Base-by-base conservation (phyloP, 2,113 vertebrate genomes). In the Genyomyrus donnyi region DNA sequence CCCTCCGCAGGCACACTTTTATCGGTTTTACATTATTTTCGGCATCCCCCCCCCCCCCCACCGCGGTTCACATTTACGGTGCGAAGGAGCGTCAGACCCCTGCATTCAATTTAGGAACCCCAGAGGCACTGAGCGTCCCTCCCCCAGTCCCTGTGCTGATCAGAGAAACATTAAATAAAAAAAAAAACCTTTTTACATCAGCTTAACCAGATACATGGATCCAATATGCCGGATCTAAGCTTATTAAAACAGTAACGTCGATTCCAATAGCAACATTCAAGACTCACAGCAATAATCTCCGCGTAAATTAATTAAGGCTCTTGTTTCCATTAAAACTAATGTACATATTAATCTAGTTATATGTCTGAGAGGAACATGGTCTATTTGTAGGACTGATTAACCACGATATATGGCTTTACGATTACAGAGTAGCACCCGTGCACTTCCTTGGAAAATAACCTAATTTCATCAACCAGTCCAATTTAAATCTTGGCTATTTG, bases 251-350 rank as follows among this genome's bases (percentile, higher is more conserved):
- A 19, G 85, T 39, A 87, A 19, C 85, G 27, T 87, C 50, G 19
- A 4, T 35, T 56, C 50, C 85, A 87, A 35, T 87, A 87, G 49
- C 49, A 53, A 53, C n/a, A 19, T 87, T 48, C 5, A 35, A 35
- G 24, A 87, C n/a, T 87, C 50, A 87, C 50, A 11, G 49, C 46
- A 50, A 49, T 27, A 35, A 5, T 46, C 83, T n/a, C 45, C 7
- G 19, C 9, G 21, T 53, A 53, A 52, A 87, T 35, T 35, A 35
- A 87, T 53, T 52, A 53, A 56, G 85, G 85, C 48, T 87, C 85
- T 53, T 53, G 85, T 53, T 87, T 53, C 85, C 85, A 87, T 53
- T 52, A 53, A 87, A 87, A 87, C n/a, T 87, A 87, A 53, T 87
- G 45, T 86, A 53, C n/a, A 31, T 35, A 39, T 87, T 87, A 52